A percentile compares a stretch with the other conserved stretches of the same genome.
These are phyloP conservation scores for Danio aesculapii DNA, from an alignment of 2,797 vertebrate species.

Conservation along the genomic window DNA sequence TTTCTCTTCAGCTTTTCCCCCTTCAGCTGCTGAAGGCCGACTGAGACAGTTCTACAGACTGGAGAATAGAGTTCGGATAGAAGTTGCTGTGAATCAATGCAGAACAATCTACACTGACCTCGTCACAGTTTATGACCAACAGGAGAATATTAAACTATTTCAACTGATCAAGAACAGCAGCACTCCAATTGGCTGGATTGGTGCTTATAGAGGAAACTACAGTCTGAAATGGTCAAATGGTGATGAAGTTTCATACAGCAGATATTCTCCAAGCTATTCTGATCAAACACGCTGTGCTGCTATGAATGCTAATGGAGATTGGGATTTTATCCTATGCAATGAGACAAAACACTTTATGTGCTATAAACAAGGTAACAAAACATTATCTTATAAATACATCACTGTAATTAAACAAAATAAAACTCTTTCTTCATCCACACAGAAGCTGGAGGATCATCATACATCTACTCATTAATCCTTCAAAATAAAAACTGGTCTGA, in stretches of 20 bases:
- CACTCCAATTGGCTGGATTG: conserved; percentile 45
- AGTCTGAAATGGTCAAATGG: conserved; percentile 57
- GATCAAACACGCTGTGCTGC: background rate
- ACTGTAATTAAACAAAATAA: background rate
- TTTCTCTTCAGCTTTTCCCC: background rate
- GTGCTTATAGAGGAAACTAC: rapidly evolving
- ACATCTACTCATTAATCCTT: rapidly evolving
- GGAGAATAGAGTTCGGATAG: background rate
- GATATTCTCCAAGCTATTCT: rapidly evolving
- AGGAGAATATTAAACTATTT: rapidly evolving
- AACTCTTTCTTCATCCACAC: background rate
- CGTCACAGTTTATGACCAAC: conserved; percentile 58
- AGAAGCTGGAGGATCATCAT: conserved; percentile 7
- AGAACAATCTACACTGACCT: rapidly evolving
- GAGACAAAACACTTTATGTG: conserved; percentile 58
- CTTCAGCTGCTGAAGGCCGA: background rate
- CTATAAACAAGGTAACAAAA: conserved; percentile 51
- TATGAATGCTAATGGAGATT: rapidly evolving
- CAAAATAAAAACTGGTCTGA: conserved; percentile 57
- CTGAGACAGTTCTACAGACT: background rate
- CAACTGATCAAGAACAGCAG: rapidly evolving
- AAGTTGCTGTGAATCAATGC: background rate
- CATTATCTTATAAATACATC: background rate
- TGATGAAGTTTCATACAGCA: rapidly evolving
- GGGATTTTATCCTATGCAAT: background rate